phyloP scores from a whole-genome alignment of 2,113 vertebrate genomes.

The Strix uralensis region DNA sequence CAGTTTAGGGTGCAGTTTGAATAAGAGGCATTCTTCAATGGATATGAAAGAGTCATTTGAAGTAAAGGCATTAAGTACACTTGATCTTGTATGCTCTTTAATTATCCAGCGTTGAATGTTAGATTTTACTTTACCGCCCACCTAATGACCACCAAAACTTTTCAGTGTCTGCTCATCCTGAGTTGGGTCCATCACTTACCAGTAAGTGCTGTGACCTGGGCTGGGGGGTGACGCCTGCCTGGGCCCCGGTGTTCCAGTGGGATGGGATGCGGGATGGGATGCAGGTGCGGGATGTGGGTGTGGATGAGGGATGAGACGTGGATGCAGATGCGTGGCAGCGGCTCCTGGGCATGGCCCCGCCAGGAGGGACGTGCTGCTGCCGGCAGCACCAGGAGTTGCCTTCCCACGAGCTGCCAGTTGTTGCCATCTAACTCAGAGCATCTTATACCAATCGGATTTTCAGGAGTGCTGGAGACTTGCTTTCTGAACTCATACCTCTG shows the following conservation, averaged over 20 bases:
- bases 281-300: no score
- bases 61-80: no score
- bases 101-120: not conserved
- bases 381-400: rapidly evolving
- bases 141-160: no score
- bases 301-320: no score
- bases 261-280: not conserved
- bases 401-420: rapidly evolving
- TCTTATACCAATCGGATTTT: not conserved
- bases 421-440: rapidly evolving
- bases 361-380: not conserved
- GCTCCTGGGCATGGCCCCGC: not conserved
- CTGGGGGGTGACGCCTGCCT: rapidly evolving
- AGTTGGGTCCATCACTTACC: rapidly evolving
- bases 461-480: not conserved
- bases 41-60: not conserved
- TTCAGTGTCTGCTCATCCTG: not conserved
- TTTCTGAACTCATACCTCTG: not conserved
- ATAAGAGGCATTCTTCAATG: not conserved
- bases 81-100: not conserved
- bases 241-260: not conserved
- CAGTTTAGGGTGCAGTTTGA: not conserved
- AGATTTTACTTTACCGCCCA: not conserved
- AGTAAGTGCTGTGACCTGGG: rapidly evolving
- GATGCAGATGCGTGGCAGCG: no score